Evolutionary conservation across 2,797 vertebrate species (phyloP), one percentile per base, ranked within the genome.

Genomic region (Cossypha polioptera): DNA sequence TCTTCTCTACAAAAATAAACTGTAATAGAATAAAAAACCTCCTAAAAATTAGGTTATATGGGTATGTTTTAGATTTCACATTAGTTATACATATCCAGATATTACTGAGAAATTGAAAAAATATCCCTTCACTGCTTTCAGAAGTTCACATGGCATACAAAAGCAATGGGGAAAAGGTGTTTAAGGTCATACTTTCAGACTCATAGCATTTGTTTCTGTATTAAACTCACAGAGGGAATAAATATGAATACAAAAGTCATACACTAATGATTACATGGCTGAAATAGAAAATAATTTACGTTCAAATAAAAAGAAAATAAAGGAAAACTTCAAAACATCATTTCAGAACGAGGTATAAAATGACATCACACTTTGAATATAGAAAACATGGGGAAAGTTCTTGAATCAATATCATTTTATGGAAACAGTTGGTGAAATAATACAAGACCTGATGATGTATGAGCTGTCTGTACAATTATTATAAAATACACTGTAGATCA

Each of bases 321-420:
- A 75, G 4, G 18, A 81, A 94, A 85, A 58, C 3, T 62, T 81
- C 24, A 58, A 76, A 74, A 29, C 3, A n/a, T 12, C 3, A 58
- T 80, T 80, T 62, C 22, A 77, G 42, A 54, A 76, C 78, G 48
- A 75, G 11, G 6, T 28, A n/a, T 33, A 40, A 88, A 75, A 33
- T 69, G 13, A 26, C 8, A 63, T 38, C 24, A 15, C 0, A 0
- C 8, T 86, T 65, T 33, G 24, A 87, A 59, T 55, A 74, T 76
- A 59, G 17, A 10, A 28, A 85, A 71, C 0, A 1, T 3, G 15
- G 19, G 22, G 18, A 55, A 69, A 1, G 1, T 35, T 73, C 33
- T 57, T 35, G 47, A 67, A 80, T 63, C 42, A 48, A 22, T 28
- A 67, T 65, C 5, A 79, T 29, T 77, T 81, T 55, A 66, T 35